These are phyloP conservation scores for Ectemnius cavifrons DNA, from an alignment of 2,888 invertebrate genomes.

Conservation along the genomic window DNA sequence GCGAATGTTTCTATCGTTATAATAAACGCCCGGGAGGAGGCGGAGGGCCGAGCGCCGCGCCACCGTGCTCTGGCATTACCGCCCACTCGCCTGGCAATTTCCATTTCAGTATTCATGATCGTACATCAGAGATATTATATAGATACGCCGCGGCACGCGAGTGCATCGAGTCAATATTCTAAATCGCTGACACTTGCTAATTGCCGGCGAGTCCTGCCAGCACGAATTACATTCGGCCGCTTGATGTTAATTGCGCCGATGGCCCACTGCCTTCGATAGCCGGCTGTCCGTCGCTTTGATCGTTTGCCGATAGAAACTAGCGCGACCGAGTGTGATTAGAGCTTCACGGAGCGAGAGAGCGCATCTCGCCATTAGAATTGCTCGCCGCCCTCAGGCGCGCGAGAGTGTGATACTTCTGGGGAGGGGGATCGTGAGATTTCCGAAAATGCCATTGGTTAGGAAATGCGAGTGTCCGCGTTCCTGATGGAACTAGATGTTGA, in stretches of 20 bases:
- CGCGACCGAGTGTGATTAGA: neutral
- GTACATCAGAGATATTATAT: slow-evolving; percentile 26
- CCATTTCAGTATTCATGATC: slow-evolving; percentile 38
- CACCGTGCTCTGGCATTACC: slow-evolving; percentile 17
- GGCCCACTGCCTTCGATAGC: slow-evolving; percentile 2
- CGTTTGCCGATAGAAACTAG: neutral
- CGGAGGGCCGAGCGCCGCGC: neutral
- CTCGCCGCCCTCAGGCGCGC: too few species aligned
- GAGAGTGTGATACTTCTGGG: too few species aligned
- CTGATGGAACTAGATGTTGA: too few species aligned
- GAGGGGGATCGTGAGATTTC: too few species aligned
- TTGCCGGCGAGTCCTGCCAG: slow-evolving; percentile 34
- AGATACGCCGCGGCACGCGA: neutral
- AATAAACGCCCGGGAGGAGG: slow-evolving; percentile 20
- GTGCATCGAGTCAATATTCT: slow-evolving; percentile 44
- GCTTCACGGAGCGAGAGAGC: neutral
- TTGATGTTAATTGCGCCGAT: slow-evolving; percentile 25
- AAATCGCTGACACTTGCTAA: slow-evolving; percentile 43
- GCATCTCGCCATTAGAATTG: too few species aligned
- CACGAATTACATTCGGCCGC: slow-evolving; percentile 29
- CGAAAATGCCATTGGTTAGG: too few species aligned
- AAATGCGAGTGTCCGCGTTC: too few species aligned
- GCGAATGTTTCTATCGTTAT: slow-evolving; percentile 28
- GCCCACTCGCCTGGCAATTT: slow-evolving; percentile 28
- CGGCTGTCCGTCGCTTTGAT: slow-evolving; percentile 13